Evolutionary conservation across 2,888 invertebrate genomes (phyloP), one percentile per base, ranked within the genome.

Genomic region (Calameuta idolon): DNA sequence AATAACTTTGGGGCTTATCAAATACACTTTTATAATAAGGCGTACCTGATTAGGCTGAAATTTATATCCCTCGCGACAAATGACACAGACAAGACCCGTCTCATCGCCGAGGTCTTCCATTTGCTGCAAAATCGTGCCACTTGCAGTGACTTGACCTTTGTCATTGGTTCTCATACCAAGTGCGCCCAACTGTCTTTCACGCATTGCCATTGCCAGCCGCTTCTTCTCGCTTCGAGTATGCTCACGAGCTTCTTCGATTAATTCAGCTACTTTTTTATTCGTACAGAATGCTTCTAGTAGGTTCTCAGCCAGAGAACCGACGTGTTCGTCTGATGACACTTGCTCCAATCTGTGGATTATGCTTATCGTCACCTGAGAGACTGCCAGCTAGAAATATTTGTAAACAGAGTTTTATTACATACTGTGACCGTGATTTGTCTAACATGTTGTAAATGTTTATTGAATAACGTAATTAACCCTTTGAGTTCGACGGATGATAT

Each of bases 201-300:
- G 94, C 93, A 98, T 99, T 0, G 98, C 98, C 99, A 99, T 99
- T 0, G 99, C 99, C 77, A 99, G 93, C 0, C 98, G 95, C 92
- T 99, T 99, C 94, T 99, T 99, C 91, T 99, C 99, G 87, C 97
- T 95, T 83, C 98, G 94, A 0, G 99, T 99, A 89, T 98, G 98
- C 86, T 98, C 96, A 0, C 99, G 94, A 0, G 98, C 98, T 90
- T 98, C 96, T 88, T 98, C 98, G 82, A 99, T 98, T 86, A 97
- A 94, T 78, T 95, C 94, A 0, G 97, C 96, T 11, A 97, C 97
- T 81, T 94, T 94, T 76, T 95, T 94, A 90, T 97, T 96, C 0
- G 96, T 96, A 79, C 96, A 94, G 55, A 97, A 91, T 0, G 97
- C 97, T 88, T 97, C 97, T 81, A 99, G 93, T 23, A 99, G 94